Evolutionary conservation across 1,140 invertebrate genomes (phyloP).

Genomic region (Microplitis demolitor): DNA sequence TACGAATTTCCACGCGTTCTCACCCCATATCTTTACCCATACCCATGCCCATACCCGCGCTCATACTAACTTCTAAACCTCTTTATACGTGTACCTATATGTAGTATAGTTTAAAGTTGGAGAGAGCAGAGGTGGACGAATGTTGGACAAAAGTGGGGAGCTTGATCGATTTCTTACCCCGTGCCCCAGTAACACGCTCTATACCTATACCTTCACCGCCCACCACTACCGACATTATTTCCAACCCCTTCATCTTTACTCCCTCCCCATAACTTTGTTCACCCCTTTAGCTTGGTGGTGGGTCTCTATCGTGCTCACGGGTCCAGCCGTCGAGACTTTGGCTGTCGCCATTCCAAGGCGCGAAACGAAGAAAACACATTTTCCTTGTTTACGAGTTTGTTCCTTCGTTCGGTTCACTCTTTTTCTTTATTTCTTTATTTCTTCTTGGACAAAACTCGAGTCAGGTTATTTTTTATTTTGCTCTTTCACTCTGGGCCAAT

Average conservation of each 20-base stretch:
- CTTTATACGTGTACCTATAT: not conserved
- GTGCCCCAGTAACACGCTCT: slow-evolving; percentile 54
- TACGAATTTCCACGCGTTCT: slow-evolving; percentile 33
- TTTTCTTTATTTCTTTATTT: not conserved
- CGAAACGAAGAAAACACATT: slow-evolving; percentile 28
- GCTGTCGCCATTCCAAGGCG: slow-evolving; percentile 18
- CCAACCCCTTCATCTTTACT: too few species aligned
- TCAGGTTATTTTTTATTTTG: too few species aligned
- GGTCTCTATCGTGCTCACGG: too few species aligned
- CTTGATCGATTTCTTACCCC: slow-evolving; percentile 60
- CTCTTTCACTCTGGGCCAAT: too few species aligned
- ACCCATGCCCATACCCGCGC: slow-evolving; percentile 20
- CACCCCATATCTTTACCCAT: not conserved
- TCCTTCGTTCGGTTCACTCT: not conserved
- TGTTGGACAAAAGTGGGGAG: slow-evolving; percentile 40
- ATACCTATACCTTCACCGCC: not conserved
- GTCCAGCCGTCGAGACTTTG: not conserved
- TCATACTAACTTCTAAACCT: not conserved
- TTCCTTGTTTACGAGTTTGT: slow-evolving; percentile 29
- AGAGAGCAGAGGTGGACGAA: slow-evolving; percentile 6
- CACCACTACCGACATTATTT: too few species aligned
- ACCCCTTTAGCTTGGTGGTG: too few species aligned
- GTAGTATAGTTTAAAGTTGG: not conserved
- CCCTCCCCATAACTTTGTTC: too few species aligned
- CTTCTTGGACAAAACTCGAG: not conserved